Conservation (phyloP, 2,113 vertebrate genomes). For the Motacilla tschutschensis region DNA sequence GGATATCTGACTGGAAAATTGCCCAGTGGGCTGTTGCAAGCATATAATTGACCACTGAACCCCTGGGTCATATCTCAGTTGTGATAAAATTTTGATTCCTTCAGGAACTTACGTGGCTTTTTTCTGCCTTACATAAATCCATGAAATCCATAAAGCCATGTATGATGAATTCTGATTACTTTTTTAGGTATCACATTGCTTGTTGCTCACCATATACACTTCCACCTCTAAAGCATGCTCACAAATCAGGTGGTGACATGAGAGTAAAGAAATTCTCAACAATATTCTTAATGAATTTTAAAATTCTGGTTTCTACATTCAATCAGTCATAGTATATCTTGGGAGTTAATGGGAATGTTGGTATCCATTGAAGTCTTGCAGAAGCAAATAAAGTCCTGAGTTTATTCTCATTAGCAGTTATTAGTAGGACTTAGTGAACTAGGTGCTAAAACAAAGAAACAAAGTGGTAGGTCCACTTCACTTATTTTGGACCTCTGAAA, state of each 20-base stretch:
- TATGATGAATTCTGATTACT: neutral
- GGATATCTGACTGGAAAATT: constrained; percentile 37
- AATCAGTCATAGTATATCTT: neutral
- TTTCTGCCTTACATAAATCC: neutral
- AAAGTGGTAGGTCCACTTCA: neutral
- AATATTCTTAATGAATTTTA: neutral
- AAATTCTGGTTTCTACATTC: neutral
- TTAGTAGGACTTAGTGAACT: neutral
- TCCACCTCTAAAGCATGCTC: neutral
- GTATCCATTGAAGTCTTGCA: neutral
- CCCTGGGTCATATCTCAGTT: constrained; percentile 5
- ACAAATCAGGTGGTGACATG: neutral
- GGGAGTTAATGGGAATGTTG: neutral
- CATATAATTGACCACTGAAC: constrained; percentile 18
- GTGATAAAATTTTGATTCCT: constrained; percentile 27
- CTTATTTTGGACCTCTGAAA: neutral
- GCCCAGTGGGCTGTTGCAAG: constrained; percentile 2
- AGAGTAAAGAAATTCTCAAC: neutral
- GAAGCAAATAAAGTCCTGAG: neutral
- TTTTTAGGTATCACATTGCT: neutral
- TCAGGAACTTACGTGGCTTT: neutral
- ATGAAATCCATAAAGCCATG: neutral
- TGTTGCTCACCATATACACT: neutral
- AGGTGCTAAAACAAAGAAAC: neutral
- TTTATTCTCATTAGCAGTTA: neutral